These are phyloP conservation scores for Pseudolaguvia tuberculata DNA, from an alignment of 2,113 vertebrate species.

Conservation along the genomic window DNA sequence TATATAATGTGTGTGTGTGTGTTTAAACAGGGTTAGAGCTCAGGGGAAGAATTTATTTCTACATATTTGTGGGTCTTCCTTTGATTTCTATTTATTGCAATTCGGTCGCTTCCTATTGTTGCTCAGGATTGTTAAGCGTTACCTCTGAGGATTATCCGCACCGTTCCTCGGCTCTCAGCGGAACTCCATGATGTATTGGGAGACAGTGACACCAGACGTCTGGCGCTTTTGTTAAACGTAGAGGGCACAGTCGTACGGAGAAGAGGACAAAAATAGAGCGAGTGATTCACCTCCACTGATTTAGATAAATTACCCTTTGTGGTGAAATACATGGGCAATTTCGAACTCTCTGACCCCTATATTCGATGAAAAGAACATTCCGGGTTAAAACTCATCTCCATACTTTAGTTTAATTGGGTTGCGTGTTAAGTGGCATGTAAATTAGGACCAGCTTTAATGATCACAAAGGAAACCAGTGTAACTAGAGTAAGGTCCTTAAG, in stretches of 20 bases:
- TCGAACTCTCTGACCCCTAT: conserved; percentile 43
- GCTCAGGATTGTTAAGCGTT: neutral
- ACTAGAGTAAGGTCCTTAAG: conserved; percentile 37
- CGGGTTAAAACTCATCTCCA: conserved; percentile 37
- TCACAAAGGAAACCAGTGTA: conserved; percentile 37
- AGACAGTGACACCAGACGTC: conserved; percentile 43
- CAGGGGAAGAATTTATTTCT: neutral
- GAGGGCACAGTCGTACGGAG: conserved; percentile 33
- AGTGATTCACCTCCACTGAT: conserved; percentile 38
- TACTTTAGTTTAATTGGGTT: conserved; percentile 49
- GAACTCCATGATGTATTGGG: conserved; percentile 41
- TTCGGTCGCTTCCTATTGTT: neutral
- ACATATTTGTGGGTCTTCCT: neutral
- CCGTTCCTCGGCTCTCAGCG: conserved; percentile 18
- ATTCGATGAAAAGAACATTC: conserved; percentile 36
- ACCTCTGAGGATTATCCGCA: conserved; percentile 5
- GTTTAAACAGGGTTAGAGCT: neutral
- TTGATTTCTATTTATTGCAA: conserved; percentile 11
- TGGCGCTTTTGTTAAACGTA: conserved; percentile 43
- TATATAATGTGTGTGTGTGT: neutral
- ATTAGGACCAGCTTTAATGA: conserved; percentile 50
- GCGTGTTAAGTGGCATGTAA: conserved; percentile 46
- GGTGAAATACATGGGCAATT: conserved; percentile 52
- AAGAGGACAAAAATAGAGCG: conserved; percentile 35
- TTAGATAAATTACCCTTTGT: conserved; percentile 43